phyloP scores from a whole-genome alignment of 2,888 invertebrate species.

The Cheilosia impressa region DNA sequence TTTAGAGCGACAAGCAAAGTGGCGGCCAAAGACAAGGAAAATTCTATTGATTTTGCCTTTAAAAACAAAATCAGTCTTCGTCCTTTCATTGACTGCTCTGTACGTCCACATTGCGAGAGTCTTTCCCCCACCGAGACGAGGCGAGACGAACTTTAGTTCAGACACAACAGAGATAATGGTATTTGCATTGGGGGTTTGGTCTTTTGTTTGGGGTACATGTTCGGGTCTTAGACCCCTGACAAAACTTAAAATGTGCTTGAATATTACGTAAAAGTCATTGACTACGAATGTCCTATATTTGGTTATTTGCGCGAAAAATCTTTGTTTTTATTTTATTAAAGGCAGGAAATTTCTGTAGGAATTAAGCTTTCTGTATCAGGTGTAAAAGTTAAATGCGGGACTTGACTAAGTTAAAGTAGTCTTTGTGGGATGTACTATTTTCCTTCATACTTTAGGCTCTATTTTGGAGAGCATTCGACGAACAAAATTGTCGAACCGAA shows the following conservation, averaged over 20 bases:
- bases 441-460: too few relatives aligned
- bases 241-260: neutral
- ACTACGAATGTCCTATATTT: too few relatives aligned
- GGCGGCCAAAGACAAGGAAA: constrained; percentile 39
- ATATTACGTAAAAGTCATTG: neutral
- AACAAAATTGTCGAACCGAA: too few relatives aligned
- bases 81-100: constrained; percentile 43
- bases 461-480: too few relatives aligned
- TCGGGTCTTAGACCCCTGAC: constrained; percentile 42
- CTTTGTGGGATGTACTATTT: too few relatives aligned
- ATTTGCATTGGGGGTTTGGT: constrained; percentile 55
- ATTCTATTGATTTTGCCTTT: constrained; percentile 59
- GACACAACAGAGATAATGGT: constrained; percentile 67
- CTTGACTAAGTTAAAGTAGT: too few relatives aligned
- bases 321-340: too few relatives aligned
- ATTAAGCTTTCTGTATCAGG: too few relatives aligned
- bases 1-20: constrained; percentile 44
- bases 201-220: constrained; percentile 19
- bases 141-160: constrained; percentile 56
- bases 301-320: too few relatives aligned
- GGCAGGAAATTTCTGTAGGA: too few relatives aligned
- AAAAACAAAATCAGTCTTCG: constrained; percentile 62
- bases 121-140: constrained; percentile 31
- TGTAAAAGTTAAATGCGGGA: too few relatives aligned
- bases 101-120: constrained; percentile 25